These are phyloP conservation scores for Leptodirus hochenwartii DNA, from an alignment of 2,888 invertebrate species.

Conservation along the genomic window DNA sequence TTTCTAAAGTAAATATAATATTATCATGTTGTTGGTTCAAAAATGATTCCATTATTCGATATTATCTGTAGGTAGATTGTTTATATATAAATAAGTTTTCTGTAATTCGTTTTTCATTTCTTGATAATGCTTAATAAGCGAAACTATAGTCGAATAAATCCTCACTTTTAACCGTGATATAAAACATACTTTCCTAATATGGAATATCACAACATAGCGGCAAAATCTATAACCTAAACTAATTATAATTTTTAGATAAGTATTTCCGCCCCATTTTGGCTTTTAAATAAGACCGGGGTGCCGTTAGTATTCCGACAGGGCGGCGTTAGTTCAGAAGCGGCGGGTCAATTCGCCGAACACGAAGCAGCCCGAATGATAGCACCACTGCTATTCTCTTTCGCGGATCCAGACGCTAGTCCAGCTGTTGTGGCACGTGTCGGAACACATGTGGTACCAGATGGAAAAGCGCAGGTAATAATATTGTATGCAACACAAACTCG, in stretches of 20 bases:
- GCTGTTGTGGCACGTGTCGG: conserved; percentile 66
- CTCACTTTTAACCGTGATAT: no score
- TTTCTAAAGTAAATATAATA: no score
- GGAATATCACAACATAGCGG: no score
- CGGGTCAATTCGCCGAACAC: conserved; percentile 88
- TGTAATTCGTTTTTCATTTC: no score
- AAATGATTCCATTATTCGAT: no score
- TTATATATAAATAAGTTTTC: no score
- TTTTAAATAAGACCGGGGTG: conserved; percentile 88
- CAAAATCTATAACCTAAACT: no score
- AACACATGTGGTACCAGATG: conserved; percentile 32
- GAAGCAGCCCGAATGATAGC: conserved; percentile 84
- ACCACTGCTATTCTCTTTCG: conserved; percentile 85
- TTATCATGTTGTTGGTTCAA: no score
- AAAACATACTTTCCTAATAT: no score
- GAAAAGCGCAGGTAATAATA: conserved; percentile 31
- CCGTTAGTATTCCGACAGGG: conserved; percentile 92
- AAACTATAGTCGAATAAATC: no score
- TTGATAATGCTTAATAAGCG: no score
- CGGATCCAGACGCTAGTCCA: conserved; percentile 72
- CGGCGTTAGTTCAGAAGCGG: conserved; percentile 53
- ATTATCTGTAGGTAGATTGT: no score
- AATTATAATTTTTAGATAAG: conserved; percentile 38
- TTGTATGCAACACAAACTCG: conserved; percentile 8
- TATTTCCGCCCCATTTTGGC: conserved; percentile 80